A percentile compares a stretch with the other conserved stretches of the same genome.
These are phyloP conservation scores for Hirudo medicinalis DNA, from an alignment of 1,140 invertebrate genomes.

Conservation along the genomic window DNA sequence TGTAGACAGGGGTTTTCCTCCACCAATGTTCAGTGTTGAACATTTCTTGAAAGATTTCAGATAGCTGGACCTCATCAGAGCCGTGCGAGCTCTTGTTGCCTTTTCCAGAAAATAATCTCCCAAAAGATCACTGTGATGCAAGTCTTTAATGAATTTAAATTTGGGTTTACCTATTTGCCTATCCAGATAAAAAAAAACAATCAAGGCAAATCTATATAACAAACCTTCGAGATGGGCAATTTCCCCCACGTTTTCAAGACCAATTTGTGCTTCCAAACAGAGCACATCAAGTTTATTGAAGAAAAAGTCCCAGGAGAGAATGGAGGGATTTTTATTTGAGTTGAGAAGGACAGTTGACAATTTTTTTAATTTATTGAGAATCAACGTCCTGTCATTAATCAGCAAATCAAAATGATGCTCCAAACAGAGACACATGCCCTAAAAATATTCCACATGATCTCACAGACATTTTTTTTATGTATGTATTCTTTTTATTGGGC, in stretches of 20 bases:
- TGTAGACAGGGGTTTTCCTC: no score
- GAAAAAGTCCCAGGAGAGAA: slow-evolving; percentile 96
- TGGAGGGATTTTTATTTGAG: slow-evolving; percentile 58
- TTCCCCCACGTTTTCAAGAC: slow-evolving; percentile 36
- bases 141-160: slow-evolving; percentile 49
- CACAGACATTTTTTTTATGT: no score
- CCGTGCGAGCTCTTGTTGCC: slow-evolving; percentile 74
- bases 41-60: slow-evolving; percentile 61
- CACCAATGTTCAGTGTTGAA: not conserved
- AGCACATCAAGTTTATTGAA: slow-evolving; percentile 88
- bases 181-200: not conserved
- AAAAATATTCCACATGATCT: slow-evolving; percentile 10
- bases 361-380: slow-evolving; percentile 85
- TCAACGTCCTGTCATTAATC: slow-evolving; percentile 87
- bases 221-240: slow-evolving; percentile 15
- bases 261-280: slow-evolving; percentile 61
- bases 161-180: not conserved
- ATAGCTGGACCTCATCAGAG: slow-evolving; percentile 53
- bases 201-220: not conserved
- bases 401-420: slow-evolving; percentile 55
- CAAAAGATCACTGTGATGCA: slow-evolving; percentile 73
- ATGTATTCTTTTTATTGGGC: no score
- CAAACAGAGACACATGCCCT: slow-evolving; percentile 43
- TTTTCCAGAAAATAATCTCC: slow-evolving; percentile 78
- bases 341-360: slow-evolving; percentile 67